Base-by-base conservation (phyloP, 2,797 vertebrate genomes). In the Alca torda region DNA sequence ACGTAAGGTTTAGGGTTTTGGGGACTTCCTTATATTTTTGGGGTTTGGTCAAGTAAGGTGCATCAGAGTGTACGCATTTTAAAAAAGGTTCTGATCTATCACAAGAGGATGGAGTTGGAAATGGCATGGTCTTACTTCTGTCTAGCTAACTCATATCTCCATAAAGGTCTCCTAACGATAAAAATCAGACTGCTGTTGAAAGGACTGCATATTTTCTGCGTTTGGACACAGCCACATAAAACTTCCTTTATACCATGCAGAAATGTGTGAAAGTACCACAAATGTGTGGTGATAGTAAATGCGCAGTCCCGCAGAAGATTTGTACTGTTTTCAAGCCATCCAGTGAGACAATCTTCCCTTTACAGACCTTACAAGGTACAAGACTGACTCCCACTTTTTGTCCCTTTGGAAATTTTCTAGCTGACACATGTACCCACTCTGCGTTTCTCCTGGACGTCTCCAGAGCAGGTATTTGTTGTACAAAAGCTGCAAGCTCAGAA, bases 401-500 rank as follows among this genome's bases (percentile, higher is more conserved):
- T 64, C 45, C 41, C 74, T 19, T 30, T 64, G 21, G 81, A 80
- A 92, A 80, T 65, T 13, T 15, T 67, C 70, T 28, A 39, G 39
- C 63, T 78, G 84, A 75, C 30, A 65, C 45, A 15, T 18, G 25
- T 7, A 57, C 3, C 33, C 4, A 0, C 45, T 48, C 41, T 35
- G 13, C 3, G 1, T 73, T 92, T 77, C 23, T 37, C 26, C 53
- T 57, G 39, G 65, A 64, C 50, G 76, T 79, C 69, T 88, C 37
- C 56, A 74, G 77, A 79, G 39, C 39, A 96, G 45, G 37, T 73
- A 91, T 76, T 91, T 86, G 43, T 73, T 78, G 67, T 57, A 74
- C 56, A 90, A 91, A 92, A 93, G 46, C 68, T 75, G 72, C 89
- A 72, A 90, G 79, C 70, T 86, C 76, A 57, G 51, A 83, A 80